phyloP scores from a whole-genome alignment of 2,797 vertebrate genomes.

The Orestias chungarensis region DNA sequence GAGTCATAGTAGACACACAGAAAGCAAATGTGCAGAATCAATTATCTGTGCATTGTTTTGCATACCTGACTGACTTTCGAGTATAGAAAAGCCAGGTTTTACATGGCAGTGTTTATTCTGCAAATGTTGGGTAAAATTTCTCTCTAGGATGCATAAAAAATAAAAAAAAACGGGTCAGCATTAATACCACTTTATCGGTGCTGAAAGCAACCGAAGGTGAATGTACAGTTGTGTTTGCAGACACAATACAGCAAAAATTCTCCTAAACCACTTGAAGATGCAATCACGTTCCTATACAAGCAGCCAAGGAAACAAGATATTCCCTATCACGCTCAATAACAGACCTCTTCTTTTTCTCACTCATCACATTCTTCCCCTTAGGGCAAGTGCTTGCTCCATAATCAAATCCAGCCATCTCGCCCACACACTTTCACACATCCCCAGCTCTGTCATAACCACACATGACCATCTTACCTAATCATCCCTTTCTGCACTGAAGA shows the following conservation, averaged over 20 bases:
- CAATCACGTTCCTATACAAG: slow-evolving; percentile 32
- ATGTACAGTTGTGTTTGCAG: neutral
- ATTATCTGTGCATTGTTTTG: neutral
- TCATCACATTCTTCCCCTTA: slow-evolving; percentile 53
- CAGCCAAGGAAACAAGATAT: slow-evolving; percentile 29
- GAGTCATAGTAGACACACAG: neutral
- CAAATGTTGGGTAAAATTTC: neutral
- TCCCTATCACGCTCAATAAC: slow-evolving; percentile 18
- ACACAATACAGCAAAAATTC: slow-evolving; percentile 23
- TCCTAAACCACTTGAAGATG: slow-evolving; percentile 18
- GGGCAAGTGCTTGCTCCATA: slow-evolving; percentile 52
- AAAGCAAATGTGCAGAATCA: neutral
- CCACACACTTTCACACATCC: slow-evolving; percentile 65
- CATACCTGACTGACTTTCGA: neutral
- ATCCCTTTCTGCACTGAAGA: slow-evolving; percentile 31
- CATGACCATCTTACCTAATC: slow-evolving; percentile 49
- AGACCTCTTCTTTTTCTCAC: slow-evolving; percentile 32
- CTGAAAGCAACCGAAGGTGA: neutral
- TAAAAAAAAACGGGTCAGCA: neutral
- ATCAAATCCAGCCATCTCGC: slow-evolving; percentile 66
- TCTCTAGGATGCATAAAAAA: neutral
- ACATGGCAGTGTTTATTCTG: neutral
- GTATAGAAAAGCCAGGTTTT: neutral
- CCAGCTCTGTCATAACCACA: slow-evolving; percentile 45
- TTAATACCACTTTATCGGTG: neutral